phyloP scores from a whole-genome alignment of 2,797 vertebrate genomes.

The Oreonectes daqikongensis region DNA sequence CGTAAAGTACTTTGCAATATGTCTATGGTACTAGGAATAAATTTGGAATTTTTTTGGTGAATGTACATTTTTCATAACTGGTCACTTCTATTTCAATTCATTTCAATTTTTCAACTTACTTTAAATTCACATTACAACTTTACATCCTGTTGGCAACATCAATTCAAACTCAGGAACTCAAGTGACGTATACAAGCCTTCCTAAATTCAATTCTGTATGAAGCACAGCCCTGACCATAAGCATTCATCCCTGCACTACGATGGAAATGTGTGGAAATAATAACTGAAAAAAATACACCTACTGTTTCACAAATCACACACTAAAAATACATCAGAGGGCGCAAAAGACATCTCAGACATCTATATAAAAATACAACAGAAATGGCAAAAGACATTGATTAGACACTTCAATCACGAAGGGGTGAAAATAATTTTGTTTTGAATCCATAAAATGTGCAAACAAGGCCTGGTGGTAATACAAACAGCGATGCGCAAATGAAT shows the following conservation, averaged over 20 bases:
- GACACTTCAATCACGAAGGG: not conserved
- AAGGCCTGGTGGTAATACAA: conserved; percentile 62
- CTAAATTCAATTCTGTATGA: not conserved
- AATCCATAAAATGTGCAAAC: conserved; percentile 40
- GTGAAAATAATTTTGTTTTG: conserved; percentile 33
- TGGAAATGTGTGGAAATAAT: not conserved
- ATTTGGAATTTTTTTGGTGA: too few relatives aligned
- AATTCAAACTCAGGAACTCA: not conserved
- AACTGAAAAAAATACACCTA: not conserved
- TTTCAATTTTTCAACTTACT: not conserved
- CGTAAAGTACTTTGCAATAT: too few relatives aligned
- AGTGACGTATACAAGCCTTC: not conserved
- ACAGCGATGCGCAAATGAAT: conserved; percentile 61
- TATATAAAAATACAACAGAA: conserved; percentile 14
- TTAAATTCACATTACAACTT: not conserved
- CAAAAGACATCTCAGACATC: not conserved
- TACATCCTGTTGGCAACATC: not conserved
- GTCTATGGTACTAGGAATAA: too few relatives aligned
- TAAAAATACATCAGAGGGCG: not conserved
- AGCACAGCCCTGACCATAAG: not conserved
- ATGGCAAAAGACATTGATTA: not conserved
- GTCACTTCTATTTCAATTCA: too few relatives aligned
- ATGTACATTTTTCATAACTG: too few relatives aligned
- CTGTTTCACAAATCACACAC: not conserved
- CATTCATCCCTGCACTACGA: not conserved